Evolutionary conservation across 2,888 invertebrate species (phyloP), one percentile per base, ranked within the genome.

Genomic region (Furcula furcula): DNA sequence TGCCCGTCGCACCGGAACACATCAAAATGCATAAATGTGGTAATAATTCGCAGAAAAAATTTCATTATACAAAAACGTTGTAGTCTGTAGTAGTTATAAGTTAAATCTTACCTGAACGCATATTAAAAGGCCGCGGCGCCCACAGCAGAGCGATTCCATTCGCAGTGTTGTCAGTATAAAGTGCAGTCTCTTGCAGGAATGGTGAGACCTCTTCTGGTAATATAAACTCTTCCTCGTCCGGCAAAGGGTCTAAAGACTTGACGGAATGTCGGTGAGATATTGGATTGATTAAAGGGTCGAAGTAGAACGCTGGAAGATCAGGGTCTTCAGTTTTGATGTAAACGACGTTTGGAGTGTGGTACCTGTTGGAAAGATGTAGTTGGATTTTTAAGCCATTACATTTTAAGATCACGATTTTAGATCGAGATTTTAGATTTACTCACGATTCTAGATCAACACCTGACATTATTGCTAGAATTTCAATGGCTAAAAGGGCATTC

Each of bases 261-360:
- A 95, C 92, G 0, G 97, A 93, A 81, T 97, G 96, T 33, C 97
- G 91, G 73, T 98, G 98, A 1, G 99, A 97, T 58, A 99, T 99
- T 0, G 99, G 99, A 86, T 99, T 99, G 72, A 99, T 99, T 29
- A 99, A 90, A 0, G 99, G 99, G 90, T 99, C 99, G 85, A 99
- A 99, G 81, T 99, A 99, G 83, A 99, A 99, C 0, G 99, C 99
- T 19, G 99, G 99, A 36, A 99, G 90, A 86, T 99, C 99, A 4
- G 99, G 99, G 91, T 99, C 99, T 88, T 99, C 99, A 0, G 99
- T 99, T 90, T 99, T 99, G 65, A 99, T 99, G 80, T 97, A 99
- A 0, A 99, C 98, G 4, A 99, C 99, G 78, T 98, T 99, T 13
- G 99, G 99, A 4, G 97, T 95, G 80, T 99, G 99, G 80, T 99